Evolutionary conservation across 2,113 vertebrate species (phyloP), one percentile per base, ranked within the genome.

Genomic region (Chloropsis cyanopogon): DNA sequence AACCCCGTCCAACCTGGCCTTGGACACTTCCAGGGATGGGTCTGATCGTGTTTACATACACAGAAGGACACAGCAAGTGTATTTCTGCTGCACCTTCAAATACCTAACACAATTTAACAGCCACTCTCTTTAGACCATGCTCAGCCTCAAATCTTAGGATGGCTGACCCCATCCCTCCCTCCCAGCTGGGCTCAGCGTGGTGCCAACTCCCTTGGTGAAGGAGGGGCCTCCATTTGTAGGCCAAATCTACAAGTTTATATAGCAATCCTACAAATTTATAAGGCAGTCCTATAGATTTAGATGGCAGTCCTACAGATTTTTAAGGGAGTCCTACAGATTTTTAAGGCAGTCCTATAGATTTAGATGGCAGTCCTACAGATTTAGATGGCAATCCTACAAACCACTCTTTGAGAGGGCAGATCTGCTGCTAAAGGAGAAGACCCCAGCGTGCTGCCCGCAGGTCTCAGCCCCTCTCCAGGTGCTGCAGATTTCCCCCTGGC

Each of bases 111-210:
- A 10, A 47, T 35, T 78, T 44, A 73, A 72, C 52, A 41, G 24
- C 0, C 0, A 8, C 39, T 19, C 28, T 50, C 20, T n/a, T 54
- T 9, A 41, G 22, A 70, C 6, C 5, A 1, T 2, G 2, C 23
- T 77, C 22, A 53, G 33, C 16, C n/a, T 47, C 7, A 18, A 59
- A 6, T 14, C 69, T 26, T 20, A 31, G 61, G 13, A 42, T 25
- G 35, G 21, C 20, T 1, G 1, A 82, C 11, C 44, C 80, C 23
- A 2, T 21, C 14, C 60, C 8, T 60, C 21, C 31, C 46, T 46
- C 42, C 29, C 53, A 63, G 10, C 20, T 12, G 15, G 11, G 15
- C 41, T 64, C 71, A 37, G 2, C 3, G 0, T 1, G 19, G 28
- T 26, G 11, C 42, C 73, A 31, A 42, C 33, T 6, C 57, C 25